Base-by-base conservation (phyloP, 2,113 vertebrate species). In the Nerophis ophidion region DNA sequence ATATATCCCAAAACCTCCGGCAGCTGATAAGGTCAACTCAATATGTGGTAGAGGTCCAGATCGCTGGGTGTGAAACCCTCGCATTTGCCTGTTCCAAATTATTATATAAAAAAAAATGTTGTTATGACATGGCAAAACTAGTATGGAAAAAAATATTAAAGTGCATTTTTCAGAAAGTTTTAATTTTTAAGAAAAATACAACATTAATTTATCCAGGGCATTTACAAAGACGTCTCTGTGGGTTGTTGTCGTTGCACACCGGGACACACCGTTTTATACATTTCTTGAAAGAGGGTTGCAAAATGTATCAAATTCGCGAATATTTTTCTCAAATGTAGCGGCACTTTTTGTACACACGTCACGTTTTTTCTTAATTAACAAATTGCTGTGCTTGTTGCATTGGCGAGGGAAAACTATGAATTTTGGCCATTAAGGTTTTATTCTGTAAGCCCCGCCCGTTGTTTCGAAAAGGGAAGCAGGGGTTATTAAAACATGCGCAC, bases 1-100 rank as follows among this genome's bases (percentile, higher is more conserved):
- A 68, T 63, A 68, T 14, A 57, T 16, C 34, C n/a, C 59, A 9
- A 36, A 8, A 48, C 36, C 47, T 49, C 15, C 8, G 8, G 48
- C n/a, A 49, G 16, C 5, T 6, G 15, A 49, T 8, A 8, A 14
- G n/a, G 7, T 12, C 2, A 5, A 49, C 1, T 9, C 8, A 7
- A 49, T 5, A 8, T 49, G n/a, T 8, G 15, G 6, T 14, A 17
- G 48, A 11, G 8, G 48, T 8, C 48, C 7, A 49, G 26, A 26
- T 26, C 26, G 3, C 26, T 26, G 26, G 26, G 26, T 26, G 4
- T 26, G 26, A 3, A 26, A 26, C 7, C 44, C 8, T 10, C 2
- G 11, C 8, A 13, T 14, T 4, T 60, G 58, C 58, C 58, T 47
- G 58, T 16, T 48, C 38, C 35, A 48, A 60, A 42, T 5, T 35